A percentile compares a stretch with the other conserved stretches of the same genome.
Conservation (phyloP, 2,888 invertebrate genomes). For the Meta bourneti region DNA sequence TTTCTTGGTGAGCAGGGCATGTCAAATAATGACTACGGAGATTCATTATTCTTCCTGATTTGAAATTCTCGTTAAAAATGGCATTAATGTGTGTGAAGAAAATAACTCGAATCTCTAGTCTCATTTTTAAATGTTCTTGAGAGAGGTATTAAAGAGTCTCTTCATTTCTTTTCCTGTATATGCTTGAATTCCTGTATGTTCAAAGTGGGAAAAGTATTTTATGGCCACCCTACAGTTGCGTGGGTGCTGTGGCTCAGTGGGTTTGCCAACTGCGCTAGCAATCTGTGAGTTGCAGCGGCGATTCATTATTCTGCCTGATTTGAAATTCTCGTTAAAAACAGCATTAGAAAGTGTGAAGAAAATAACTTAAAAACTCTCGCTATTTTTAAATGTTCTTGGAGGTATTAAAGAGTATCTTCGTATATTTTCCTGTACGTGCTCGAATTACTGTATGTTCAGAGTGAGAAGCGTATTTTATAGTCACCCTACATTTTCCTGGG, state of each 20-base stretch:
- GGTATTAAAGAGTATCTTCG: neutral
- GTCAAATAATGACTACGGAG: neutral
- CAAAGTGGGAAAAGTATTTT: too few species aligned
- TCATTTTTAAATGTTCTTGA: neutral
- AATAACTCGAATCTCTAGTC: neutral
- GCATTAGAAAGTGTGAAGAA: too few species aligned
- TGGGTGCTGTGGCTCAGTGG: too few species aligned
- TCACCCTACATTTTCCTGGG: neutral
- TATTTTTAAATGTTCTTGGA: neutral
- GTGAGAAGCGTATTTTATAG: too few species aligned
- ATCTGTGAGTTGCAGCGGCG: neutral
- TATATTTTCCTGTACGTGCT: neutral
- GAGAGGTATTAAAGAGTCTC: neutral
- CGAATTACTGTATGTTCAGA: neutral
- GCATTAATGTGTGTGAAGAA: neutral
- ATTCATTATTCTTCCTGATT: neutral
- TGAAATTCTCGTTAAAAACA: neutral
- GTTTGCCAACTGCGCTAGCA: too few species aligned
- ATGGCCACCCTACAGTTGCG: too few species aligned
- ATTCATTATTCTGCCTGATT: neutral
- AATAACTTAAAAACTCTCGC: neutral
- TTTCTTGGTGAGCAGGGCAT: neutral
- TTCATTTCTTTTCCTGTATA: neutral
- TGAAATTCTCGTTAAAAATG: neutral
- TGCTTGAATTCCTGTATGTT: neutral